Conservation (phyloP, 1,140 invertebrate genomes). For the Eueides isabella region DNA sequence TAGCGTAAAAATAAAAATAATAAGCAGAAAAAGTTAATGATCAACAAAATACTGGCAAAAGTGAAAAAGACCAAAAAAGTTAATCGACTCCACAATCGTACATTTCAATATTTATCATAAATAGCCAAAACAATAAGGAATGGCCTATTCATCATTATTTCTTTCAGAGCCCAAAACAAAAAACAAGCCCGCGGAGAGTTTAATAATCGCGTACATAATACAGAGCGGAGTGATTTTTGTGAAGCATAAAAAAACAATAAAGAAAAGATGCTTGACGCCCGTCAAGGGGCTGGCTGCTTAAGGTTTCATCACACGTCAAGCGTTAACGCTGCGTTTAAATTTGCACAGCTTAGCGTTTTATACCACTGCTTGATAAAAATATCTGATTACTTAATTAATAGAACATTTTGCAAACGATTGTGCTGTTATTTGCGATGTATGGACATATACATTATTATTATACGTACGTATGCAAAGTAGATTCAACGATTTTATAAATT, state of each 20-base stretch:
- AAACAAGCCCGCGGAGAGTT: slow-evolving; percentile 28
- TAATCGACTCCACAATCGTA: not conserved
- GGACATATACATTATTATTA: not conserved
- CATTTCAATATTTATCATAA: not conserved
- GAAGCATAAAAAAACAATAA: slow-evolving; percentile 69
- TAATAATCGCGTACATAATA: slow-evolving; percentile 46
- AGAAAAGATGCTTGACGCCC: slow-evolving; percentile 56
- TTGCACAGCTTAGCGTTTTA: not conserved
- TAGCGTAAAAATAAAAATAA: too few species aligned
- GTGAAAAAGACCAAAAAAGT: not conserved
- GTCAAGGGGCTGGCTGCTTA: slow-evolving; percentile 27
- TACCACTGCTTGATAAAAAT: too few species aligned
- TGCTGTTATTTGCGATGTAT: not conserved
- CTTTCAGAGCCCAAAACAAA: slow-evolving; percentile 38
- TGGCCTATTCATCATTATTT: slow-evolving; percentile 28
- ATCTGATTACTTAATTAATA: too few species aligned
- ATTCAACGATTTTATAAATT: not conserved
- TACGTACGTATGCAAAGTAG: not conserved
- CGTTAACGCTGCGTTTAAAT: slow-evolving; percentile 10
- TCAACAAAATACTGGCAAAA: too few species aligned
- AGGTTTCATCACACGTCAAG: slow-evolving; percentile 16
- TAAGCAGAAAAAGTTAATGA: too few species aligned
- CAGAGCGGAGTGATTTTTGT: slow-evolving; percentile 46
- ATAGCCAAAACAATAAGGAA: not conserved
- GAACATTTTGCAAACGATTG: too few species aligned